Base-by-base conservation (phyloP, 2,888 invertebrate species). In the Drosophila buzzatii region DNA sequence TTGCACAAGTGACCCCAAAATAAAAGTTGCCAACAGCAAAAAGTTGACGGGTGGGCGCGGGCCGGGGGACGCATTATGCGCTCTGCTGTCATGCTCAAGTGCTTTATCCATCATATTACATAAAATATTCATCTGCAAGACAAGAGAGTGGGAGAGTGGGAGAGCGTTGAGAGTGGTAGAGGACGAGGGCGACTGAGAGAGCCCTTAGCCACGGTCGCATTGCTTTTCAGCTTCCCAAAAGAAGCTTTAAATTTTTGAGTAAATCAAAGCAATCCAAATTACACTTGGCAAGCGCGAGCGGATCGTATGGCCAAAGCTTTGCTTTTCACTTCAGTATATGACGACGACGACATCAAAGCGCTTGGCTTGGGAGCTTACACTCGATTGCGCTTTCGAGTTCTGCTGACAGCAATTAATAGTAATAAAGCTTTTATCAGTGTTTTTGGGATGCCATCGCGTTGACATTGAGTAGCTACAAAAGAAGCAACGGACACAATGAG, bases 351-450 rank as follows among this genome's bases (percentile, higher is more conserved):
- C 64, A 76, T 64, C 80, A 76, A 76, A 69, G 76, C 45, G 59
- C 42, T 31, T n/a, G 37, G 14, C 49, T n/a, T 10, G 49, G 10
- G 10, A 70, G 51, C 76, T 73, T 49, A 49, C 52, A 37, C 71
- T 57, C 64, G 39, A 55, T 42, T 61, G 44, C 51, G 49, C 47
- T 45, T 53, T 63, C 23, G 53, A 77, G 64, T 74, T 79, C 63
- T 74, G 64, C 57, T 53, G 58, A 70, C 80, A 69, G 57, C 80
- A 70, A 79, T 70, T 76, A 80, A 79, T 62, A 56, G 65, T 79
- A 75, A 79, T 79, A 75, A 76, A 79, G 70, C 80, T 79, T 74
- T 79, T 72, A 73, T 67, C 78, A 75, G 78, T 78, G 67, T 66
- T 63, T 77, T 77, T 69, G 53, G 56, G 57, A 58, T 41, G 59